Conservation (phyloP, 1,140 invertebrate species). For the Tribolium madens region DNA sequence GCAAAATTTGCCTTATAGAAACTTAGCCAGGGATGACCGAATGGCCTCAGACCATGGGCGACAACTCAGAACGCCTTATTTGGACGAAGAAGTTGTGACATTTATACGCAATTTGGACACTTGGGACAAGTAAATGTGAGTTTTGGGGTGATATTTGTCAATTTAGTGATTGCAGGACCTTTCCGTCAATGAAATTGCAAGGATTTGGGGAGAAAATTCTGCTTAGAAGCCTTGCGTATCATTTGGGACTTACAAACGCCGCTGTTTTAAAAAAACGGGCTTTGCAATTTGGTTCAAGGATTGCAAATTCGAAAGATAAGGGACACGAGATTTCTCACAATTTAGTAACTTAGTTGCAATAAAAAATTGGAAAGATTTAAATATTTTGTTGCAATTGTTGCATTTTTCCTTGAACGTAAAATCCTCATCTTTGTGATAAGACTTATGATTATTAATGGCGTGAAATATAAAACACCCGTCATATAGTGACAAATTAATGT, state of each 20-base stretch:
- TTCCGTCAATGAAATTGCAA: slow-evolving; percentile 73
- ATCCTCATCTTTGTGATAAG: too few relatives aligned
- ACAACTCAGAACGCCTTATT: slow-evolving; percentile 89
- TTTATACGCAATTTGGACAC: slow-evolving; percentile 79
- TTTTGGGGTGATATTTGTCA: slow-evolving; percentile 1
- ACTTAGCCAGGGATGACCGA: slow-evolving; percentile 95
- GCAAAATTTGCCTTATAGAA: slow-evolving; percentile 87
- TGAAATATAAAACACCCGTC: too few relatives aligned
- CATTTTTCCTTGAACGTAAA: too few relatives aligned
- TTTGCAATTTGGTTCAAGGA: slow-evolving; percentile 97
- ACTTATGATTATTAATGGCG: too few relatives aligned
- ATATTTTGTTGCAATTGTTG: too few relatives aligned
- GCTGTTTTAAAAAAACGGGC: slow-evolving; percentile 88
- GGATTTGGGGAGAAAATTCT: slow-evolving; percentile 96
- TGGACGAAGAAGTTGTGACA: slow-evolving; percentile 90
- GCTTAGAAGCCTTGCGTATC: slow-evolving; percentile 81
- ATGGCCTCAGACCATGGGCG: slow-evolving; percentile 83
- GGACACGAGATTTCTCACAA: slow-evolving; percentile 78
- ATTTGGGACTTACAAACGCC: slow-evolving; percentile 77
- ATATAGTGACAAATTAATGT: too few relatives aligned
- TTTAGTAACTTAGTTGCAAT: too few relatives aligned
- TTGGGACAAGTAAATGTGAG: slow-evolving; percentile 78
- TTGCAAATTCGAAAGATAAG: slow-evolving; percentile 93
- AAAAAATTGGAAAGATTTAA: too few relatives aligned
- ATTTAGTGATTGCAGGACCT: slow-evolving; percentile 70